Base-by-base conservation (phyloP, 2,797 vertebrate species). In the Chrysocyon brachyurus region DNA sequence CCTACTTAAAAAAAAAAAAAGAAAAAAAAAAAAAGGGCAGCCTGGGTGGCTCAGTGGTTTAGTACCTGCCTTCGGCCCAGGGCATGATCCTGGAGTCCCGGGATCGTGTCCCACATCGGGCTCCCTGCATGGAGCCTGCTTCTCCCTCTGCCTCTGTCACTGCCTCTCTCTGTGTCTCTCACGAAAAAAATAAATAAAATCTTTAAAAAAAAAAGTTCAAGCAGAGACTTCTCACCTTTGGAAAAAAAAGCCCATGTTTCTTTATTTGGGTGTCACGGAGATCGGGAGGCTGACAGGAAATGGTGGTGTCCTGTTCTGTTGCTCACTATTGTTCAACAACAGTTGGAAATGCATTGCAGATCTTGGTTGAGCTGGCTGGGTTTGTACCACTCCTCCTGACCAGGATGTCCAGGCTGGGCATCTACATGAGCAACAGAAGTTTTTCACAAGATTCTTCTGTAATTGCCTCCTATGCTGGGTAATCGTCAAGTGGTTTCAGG, bases 251-350 rank as follows among this genome's bases (percentile, higher is more conserved):
- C 19, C 21, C 54, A 6, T 21, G 52, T 28, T 87, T 97, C 81
- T 97, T 89, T 77, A 91, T 89, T 72, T 81, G 75, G 21, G 64
- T 79, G 70, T 84, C 68, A 77, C 56, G 40, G 64, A 95, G 63
- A 84, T 59, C 3, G 26, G 86, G 79, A 91, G 46, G 75, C 94
- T 86, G 36, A 68, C 24, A 61, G 72, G n/a, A 68, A 75, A 36
- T 77, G 88, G 78, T 46, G 57, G 77, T 57, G 33, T 54, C 31
- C 46, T 40, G 40, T n/a, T 70, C 59, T 56, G 49, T 70, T 66
- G 49, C 40, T 73, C 5, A 64, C 22, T 52, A 75, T 40, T 40
- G 40, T 40, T 40, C 40, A 93, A 72, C 68, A 57, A 5, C 63
- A 36, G 73, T 21, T 97, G 40, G 68, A 70, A 72, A 49, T 61